A percentile compares a stretch with the other conserved stretches of the same genome.
Evolutionary conservation across 2,113 vertebrate genomes (phyloP).

Genomic region (Triplophysa tibetana): DNA sequence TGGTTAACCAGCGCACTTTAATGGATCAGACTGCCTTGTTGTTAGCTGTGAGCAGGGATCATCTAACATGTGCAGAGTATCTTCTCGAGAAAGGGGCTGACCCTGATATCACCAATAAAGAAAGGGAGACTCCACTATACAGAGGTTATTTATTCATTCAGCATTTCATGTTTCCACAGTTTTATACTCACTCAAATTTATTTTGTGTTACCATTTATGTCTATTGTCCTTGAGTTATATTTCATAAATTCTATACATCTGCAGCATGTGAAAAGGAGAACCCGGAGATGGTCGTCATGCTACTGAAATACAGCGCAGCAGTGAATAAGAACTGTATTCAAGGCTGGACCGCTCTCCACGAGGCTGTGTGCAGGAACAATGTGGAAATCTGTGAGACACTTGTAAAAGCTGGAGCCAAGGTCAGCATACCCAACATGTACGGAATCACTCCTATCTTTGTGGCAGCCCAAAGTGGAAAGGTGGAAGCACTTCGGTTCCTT

Average conservation of each 20-base stretch:
- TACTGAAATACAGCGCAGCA: constrained; percentile 74
- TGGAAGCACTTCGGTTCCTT: constrained; percentile 80
- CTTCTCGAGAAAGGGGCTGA: constrained; percentile 82
- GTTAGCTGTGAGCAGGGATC: constrained; percentile 74
- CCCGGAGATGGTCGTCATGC: constrained; percentile 71
- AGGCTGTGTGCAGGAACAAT: constrained; percentile 80
- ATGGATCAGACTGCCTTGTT: constrained; percentile 81
- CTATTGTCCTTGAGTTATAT: background rate
- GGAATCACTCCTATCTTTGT: constrained; percentile 85
- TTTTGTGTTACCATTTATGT: background rate
- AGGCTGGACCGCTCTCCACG: constrained; percentile 84
- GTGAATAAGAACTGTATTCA: constrained; percentile 83
- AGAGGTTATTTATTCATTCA: constrained; percentile 70
- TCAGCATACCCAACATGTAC: constrained; percentile 77
- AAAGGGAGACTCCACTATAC: constrained; percentile 82
- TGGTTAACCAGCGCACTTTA: constrained; percentile 79
- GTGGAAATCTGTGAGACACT: constrained; percentile 82
- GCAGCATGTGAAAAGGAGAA: constrained; percentile 83
- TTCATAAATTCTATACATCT: background rate
- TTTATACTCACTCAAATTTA: too few relatives aligned
- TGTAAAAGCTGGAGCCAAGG: constrained; percentile 79
- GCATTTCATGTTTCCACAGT: too few relatives aligned
- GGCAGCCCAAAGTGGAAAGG: constrained; percentile 82
- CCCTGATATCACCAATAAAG: constrained; percentile 81
- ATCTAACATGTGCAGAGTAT: constrained; percentile 73